phyloP scores from a whole-genome alignment of 2,113 vertebrate species.

The Bothrops jararaca region DNA sequence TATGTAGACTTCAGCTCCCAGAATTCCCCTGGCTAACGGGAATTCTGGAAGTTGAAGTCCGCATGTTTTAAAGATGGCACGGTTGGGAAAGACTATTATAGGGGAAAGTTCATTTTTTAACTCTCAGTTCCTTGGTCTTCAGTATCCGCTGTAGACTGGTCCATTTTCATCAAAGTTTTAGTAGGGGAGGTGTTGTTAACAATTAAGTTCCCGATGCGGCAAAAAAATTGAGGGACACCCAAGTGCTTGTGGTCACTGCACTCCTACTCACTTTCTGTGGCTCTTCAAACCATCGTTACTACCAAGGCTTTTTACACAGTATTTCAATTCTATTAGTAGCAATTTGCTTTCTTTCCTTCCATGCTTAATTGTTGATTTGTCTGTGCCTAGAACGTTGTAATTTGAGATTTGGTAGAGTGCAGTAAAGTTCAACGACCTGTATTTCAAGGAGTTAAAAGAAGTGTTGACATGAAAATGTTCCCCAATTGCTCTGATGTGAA shows the following conservation, averaged over 20 bases:
- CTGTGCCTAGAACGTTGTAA: neutral
- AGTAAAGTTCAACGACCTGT: slow-evolving; percentile 5
- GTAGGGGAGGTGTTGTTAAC: neutral
- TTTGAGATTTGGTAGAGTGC: neutral
- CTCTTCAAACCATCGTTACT: neutral
- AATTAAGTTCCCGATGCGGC: neutral
- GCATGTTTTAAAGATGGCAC: neutral
- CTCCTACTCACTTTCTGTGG: neutral
- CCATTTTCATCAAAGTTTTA: neutral
- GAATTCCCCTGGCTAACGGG: neutral
- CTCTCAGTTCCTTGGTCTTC: neutral
- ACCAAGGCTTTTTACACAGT: neutral
- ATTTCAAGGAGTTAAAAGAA: slow-evolving; percentile 37
- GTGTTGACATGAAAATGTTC: slow-evolving; percentile 26
- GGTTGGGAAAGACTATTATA: neutral
- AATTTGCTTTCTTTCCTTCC: neutral
- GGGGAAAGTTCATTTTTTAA: neutral
- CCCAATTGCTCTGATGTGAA: slow-evolving; percentile 4
- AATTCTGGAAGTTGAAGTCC: neutral
- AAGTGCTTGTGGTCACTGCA: neutral
- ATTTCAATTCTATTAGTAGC: neutral
- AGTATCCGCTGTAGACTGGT: neutral
- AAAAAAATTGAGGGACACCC: neutral
- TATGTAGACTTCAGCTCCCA: neutral
- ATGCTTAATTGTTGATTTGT: slow-evolving; percentile 30